Percentiles rank a stretch among this genome's conserved stretches.
Evolutionary conservation across 2,113 vertebrate species (phyloP).

Genomic region (Rhea americana): DNA sequence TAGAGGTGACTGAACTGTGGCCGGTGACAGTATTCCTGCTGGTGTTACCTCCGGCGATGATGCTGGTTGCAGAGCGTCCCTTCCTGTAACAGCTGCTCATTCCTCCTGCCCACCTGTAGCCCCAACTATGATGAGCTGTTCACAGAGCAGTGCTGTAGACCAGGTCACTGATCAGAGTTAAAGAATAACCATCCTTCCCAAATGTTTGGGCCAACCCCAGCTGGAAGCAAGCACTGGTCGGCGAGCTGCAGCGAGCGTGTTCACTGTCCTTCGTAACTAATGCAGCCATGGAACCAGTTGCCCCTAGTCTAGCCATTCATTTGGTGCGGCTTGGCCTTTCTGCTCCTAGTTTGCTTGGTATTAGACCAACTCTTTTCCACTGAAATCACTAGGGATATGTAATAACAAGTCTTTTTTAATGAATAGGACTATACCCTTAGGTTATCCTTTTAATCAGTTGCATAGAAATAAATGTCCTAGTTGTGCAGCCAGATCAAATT

Average conservation of each 20-base stretch:
- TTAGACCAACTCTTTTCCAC: neutral
- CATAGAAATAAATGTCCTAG: neutral
- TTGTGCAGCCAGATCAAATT: neutral
- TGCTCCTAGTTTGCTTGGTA: neutral
- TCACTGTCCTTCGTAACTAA: neutral
- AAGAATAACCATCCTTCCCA: neutral
- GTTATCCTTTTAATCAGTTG: neutral
- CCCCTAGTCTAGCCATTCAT: neutral
- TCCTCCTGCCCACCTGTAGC: neutral
- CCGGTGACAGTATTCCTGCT: neutral
- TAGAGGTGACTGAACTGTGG: neutral
- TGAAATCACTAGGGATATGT: neutral
- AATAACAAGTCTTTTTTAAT: neutral
- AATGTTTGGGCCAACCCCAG: neutral
- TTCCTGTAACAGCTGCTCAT: neutral
- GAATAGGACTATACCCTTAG: neutral
- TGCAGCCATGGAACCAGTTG: neutral
- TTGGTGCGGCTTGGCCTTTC: neutral
- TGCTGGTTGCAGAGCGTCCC: neutral
- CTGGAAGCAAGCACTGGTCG: neutral
- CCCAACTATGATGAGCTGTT: neutral
- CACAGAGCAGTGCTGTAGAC: neutral
- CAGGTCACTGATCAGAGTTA: neutral
- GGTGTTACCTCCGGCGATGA: neutral
- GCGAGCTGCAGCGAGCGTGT: neutral